Conservation (phyloP, 2,797 vertebrate species). For the Botia kubotai region DNA sequence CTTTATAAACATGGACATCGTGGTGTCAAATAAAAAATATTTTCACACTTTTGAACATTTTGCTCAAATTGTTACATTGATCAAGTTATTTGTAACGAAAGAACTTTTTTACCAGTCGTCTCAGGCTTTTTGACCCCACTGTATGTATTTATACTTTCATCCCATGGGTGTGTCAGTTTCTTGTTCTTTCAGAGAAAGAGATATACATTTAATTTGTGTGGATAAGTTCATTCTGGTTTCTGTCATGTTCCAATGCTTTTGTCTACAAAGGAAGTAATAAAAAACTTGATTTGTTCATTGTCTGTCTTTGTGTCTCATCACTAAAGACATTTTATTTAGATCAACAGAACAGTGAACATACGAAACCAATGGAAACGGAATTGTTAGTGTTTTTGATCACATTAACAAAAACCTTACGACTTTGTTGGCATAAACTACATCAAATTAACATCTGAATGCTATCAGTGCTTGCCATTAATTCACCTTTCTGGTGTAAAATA, state of each 20-base stretch:
- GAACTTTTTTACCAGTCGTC: background rate
- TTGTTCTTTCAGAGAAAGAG: slow-evolving; percentile 67
- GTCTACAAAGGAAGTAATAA: slow-evolving; percentile 31
- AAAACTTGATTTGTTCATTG: slow-evolving; percentile 11
- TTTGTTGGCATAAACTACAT: background rate
- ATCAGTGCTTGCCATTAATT: slow-evolving; percentile 1
- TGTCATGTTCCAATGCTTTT: slow-evolving; percentile 6
- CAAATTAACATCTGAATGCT: slow-evolving; percentile 22
- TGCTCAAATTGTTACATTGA: background rate
- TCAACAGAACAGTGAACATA: background rate
- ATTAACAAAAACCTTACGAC: slow-evolving; percentile 1
- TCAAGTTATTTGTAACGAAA: background rate
- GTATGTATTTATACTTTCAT: slow-evolving; percentile 39
- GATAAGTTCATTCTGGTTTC: background rate
- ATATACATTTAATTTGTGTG: slow-evolving; percentile 19
- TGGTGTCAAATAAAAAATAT: background rate
- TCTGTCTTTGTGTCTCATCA: background rate
- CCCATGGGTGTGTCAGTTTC: slow-evolving; percentile 57
- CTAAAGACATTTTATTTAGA: background rate
- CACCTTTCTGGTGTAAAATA: slow-evolving; percentile 10
- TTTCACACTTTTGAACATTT: too few relatives aligned
- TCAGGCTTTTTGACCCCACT: background rate
- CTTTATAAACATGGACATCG: background rate
- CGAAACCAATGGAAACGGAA: background rate
- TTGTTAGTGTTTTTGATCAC: background rate